Evolutionary conservation across 2,888 invertebrate genomes (phyloP).

Genomic region (Netelia inedita): DNA sequence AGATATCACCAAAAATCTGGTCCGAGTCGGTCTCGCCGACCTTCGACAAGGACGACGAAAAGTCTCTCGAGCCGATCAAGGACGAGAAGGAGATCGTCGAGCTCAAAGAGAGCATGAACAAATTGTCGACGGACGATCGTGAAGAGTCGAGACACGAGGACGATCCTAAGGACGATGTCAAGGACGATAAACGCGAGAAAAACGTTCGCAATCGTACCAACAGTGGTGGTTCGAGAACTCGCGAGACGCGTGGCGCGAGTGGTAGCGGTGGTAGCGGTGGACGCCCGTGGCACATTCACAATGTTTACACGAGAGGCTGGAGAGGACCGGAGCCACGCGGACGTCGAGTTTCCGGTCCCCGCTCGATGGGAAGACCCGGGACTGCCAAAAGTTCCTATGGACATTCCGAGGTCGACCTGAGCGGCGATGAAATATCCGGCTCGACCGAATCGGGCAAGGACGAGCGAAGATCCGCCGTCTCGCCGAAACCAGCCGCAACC

Average conservation of each 20-base stretch:
- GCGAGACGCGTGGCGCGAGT: conserved; percentile 81
- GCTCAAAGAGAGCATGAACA: conserved; percentile 80
- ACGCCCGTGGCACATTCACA: conserved; percentile 81
- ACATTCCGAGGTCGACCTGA: conserved; percentile 91
- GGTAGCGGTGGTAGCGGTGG: conserved; percentile 84
- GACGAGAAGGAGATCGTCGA: conserved; percentile 81
- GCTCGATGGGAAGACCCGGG: conserved; percentile 82
- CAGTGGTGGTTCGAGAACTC: conserved; percentile 85
- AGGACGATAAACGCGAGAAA: conserved; percentile 84
- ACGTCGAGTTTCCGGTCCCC: conserved; percentile 78
- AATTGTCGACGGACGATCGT: conserved; percentile 81
- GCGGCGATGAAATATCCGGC: conserved; percentile 89
- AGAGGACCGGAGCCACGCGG: conserved; percentile 85
- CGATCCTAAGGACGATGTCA: conserved; percentile 81
- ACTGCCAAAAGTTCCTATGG: conserved; percentile 85
- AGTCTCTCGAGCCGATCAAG: conserved; percentile 85
- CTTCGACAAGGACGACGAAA: conserved; percentile 84
- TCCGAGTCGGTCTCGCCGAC: conserved; percentile 84
- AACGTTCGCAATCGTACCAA: conserved; percentile 83
- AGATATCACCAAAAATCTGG: conserved; percentile 84
- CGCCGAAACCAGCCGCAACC: conserved; percentile 84
- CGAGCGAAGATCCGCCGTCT: conserved; percentile 86
- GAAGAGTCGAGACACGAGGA: conserved; percentile 85
- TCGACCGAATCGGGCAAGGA: conserved; percentile 87
- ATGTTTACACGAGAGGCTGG: conserved; percentile 84